A percentile compares a stretch with the other conserved stretches of the same genome.
These are phyloP conservation scores for Elephas maximus DNA, from an alignment of 2,113 vertebrate species.

Conservation along the genomic window DNA sequence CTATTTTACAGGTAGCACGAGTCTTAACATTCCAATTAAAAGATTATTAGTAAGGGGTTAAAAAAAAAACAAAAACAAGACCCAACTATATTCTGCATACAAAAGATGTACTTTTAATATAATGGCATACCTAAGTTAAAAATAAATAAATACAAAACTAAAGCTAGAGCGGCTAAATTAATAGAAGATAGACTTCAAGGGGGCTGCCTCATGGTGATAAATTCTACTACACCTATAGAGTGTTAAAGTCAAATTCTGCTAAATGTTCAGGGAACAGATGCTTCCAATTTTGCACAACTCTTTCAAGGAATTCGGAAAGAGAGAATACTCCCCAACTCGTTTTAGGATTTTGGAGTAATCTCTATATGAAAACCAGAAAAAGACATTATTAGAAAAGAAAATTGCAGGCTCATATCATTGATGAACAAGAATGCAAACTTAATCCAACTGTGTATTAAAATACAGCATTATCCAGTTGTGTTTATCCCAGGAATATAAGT, in stretches of 20 bases:
- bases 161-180: neutral
- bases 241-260: neutral
- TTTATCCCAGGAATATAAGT: neutral
- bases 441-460: neutral
- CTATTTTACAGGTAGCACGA: neutral
- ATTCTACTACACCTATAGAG: neutral
- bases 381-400: neutral
- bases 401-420: neutral
- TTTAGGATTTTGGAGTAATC: neutral
- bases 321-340: neutral
- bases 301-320: neutral
- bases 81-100: neutral
- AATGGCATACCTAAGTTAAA: neutral
- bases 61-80: neutral
- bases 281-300: neutral
- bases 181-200: neutral
- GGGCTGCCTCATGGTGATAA: neutral
- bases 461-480: neutral
- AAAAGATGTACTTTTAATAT: neutral
- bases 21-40: neutral
- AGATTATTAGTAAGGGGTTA: neutral
- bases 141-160: neutral
- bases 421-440: slow-evolving; percentile 9
- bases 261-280: neutral
- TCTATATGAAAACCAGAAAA: neutral